A percentile compares a stretch with the other conserved stretches of the same genome.
These are phyloP conservation scores for Agapornis roseicollis DNA, from an alignment of 2,113 vertebrate species.

Conservation along the genomic window DNA sequence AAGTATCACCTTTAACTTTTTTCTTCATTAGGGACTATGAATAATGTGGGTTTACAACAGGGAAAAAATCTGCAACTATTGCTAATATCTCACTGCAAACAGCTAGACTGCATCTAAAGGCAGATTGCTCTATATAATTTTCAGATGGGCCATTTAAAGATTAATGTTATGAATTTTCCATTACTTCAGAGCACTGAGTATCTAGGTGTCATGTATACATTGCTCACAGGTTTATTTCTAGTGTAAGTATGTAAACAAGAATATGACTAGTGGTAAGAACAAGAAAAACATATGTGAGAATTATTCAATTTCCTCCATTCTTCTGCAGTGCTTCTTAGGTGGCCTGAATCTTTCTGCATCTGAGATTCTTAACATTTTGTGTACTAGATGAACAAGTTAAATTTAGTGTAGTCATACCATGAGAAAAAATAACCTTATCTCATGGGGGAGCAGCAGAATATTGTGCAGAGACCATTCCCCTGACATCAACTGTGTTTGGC, in stretches of 20 bases:
- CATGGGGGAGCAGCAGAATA: slow-evolving; percentile 71
- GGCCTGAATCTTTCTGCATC: background rate
- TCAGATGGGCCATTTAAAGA: background rate
- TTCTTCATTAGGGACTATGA: background rate
- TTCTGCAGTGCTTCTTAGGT: background rate
- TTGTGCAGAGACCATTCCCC: slow-evolving; percentile 71
- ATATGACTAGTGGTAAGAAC: background rate
- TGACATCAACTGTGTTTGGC: slow-evolving; percentile 82
- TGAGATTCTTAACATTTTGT: slow-evolving; percentile 71
- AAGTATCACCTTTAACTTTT: background rate
- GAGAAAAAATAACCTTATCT: slow-evolving; percentile 78
- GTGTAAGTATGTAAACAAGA: background rate
- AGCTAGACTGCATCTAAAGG: slow-evolving; percentile 33
- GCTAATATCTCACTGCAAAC: background rate
- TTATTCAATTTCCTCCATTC: background rate
- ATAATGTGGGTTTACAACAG: background rate
- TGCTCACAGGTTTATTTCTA: background rate
- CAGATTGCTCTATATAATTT: background rate
- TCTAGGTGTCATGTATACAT: background rate
- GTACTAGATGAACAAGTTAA: slow-evolving; percentile 78
- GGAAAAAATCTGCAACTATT: background rate
- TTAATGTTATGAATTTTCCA: slow-evolving; percentile 42
- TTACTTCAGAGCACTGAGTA: background rate
- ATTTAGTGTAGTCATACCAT: slow-evolving; percentile 73
- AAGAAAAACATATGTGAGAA: background rate